These are phyloP conservation scores for Noctua janthe DNA, from an alignment of 2,888 invertebrate genomes.

Conservation along the genomic window DNA sequence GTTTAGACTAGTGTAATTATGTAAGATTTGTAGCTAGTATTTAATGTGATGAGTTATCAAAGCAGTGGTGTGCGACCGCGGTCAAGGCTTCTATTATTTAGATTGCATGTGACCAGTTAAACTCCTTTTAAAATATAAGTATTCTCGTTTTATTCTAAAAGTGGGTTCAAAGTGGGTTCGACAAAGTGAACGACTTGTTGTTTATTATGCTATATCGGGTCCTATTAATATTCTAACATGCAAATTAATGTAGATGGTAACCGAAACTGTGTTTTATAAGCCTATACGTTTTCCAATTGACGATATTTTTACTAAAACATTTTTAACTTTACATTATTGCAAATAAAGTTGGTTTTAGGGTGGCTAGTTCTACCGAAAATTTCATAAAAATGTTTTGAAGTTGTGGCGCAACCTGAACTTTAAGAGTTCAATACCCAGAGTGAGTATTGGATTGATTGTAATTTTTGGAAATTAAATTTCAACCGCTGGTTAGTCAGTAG, in stretches of 20 bases:
- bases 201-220: background rate
- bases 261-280: slow-evolving; percentile 8
- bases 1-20: background rate
- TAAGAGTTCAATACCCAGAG: no score
- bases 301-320: background rate
- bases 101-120: background rate
- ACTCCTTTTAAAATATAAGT: background rate
- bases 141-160: slow-evolving; percentile 5
- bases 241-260: background rate
- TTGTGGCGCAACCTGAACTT: background rate
- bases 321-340: background rate
- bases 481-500: background rate
- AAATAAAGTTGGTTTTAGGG: background rate
- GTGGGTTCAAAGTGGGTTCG: slow-evolving; percentile 1
- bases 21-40: background rate
- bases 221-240: slow-evolving; percentile 8
- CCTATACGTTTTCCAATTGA: background rate
- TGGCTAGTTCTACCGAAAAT: background rate
- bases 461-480: background rate
- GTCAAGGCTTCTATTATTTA: slow-evolving; percentile 18
- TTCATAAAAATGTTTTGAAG: background rate
- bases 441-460: no score
- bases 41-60: no score
- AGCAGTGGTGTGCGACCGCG: background rate
- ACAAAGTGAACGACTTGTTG: background rate